These are phyloP conservation scores for Latrodectus hesperus DNA, from an alignment of 2,888 invertebrate genomes.

Conservation along the genomic window DNA sequence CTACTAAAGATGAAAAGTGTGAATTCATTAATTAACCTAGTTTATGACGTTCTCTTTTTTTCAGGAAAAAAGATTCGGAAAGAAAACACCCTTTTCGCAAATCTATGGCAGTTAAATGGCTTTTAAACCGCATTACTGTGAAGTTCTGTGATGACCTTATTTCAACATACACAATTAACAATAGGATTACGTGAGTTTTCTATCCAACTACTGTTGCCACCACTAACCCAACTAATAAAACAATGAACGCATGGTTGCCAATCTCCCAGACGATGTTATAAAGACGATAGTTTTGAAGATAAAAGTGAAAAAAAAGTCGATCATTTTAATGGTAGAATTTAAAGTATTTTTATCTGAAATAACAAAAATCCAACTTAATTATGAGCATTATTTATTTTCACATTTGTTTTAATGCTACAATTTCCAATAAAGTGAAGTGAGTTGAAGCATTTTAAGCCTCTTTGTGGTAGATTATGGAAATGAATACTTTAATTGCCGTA, in stretches of 20 bases:
- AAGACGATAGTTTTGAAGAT: no score
- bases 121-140: background rate
- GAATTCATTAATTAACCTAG: constrained; percentile 12
- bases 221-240: constrained; percentile 58
- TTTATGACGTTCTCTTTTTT: background rate
- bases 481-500: no score
- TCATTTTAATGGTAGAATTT: no score
- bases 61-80: constrained; percentile 3
- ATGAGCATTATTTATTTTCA: no score
- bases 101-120: constrained; percentile 20
- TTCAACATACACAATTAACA: constrained; percentile 59
- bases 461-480: no score
- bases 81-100: background rate
- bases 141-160: constrained; percentile 48
- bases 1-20: constrained; percentile 2
- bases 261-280: background rate
- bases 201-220: constrained; percentile 21
- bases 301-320: no score
- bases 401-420: no score
- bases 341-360: no score
- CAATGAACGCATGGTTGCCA: constrained; percentile 47
- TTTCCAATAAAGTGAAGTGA: no score
- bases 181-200: constrained; percentile 53
- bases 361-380: no score
- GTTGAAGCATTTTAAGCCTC: no score